These are phyloP conservation scores for Rhagologus leucostigma DNA, from an alignment of 2,113 vertebrate species.

Conservation along the genomic window DNA sequence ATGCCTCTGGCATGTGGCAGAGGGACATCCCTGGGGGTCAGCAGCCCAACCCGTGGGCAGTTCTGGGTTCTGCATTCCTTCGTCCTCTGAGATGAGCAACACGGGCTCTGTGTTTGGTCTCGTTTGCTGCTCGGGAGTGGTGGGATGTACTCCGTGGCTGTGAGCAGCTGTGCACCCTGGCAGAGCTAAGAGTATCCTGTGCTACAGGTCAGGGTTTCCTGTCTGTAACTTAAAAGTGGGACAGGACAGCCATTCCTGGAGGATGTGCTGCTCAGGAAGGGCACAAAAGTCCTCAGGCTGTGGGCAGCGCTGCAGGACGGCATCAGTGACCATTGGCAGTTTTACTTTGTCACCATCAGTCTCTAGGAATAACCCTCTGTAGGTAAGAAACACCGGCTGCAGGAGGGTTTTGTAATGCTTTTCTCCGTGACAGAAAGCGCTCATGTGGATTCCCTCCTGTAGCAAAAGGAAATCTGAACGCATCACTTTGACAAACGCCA, in stretches of 20 bases:
- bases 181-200: not conserved
- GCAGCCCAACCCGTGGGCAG: not conserved
- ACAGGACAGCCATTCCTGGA: not conserved
- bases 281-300: not conserved
- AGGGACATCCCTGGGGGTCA: not conserved
- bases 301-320: rapidly evolving
- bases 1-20: not conserved
- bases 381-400: rapidly evolving
- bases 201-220: not conserved
- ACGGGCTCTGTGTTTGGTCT: rapidly evolving
- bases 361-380: not conserved
- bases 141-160: not conserved
- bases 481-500: rapidly evolving
- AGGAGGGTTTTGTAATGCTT: not conserved
- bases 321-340: not conserved
- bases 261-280: not conserved
- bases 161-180: not conserved
- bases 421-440: not conserved
- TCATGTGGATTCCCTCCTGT: not conserved
- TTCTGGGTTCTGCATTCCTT: not conserved
- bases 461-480: not conserved
- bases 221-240: not conserved
- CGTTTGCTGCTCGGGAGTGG: not conserved
- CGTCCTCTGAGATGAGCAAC: rapidly evolving
- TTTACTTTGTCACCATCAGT: not conserved